Base-by-base conservation (phyloP, 2,113 vertebrate species). In the Martes martes region DNA sequence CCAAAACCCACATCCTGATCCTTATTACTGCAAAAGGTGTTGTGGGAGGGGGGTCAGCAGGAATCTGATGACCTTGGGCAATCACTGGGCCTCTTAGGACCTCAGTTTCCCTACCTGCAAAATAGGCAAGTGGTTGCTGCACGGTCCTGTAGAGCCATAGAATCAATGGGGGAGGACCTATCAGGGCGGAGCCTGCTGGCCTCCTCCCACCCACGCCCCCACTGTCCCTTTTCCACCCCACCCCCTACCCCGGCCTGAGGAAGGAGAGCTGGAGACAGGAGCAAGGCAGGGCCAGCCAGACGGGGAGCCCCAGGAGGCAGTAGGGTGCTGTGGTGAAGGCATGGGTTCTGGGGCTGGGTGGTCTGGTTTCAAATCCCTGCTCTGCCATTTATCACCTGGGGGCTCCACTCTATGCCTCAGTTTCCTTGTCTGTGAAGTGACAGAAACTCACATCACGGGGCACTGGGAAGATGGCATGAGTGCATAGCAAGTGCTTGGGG, bases 371-470 rank as follows among this genome's bases (percentile, higher is more conserved):
- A 13, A 10, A 3, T 10, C n/a, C 59, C 50, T 88, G 83, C 45
- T 45, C 67, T 67, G 78, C 36, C 18, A 33, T 69, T 84, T 50
- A 8, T n/a, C 39, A 26, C 10, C 36, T 50, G 90, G 85, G 78
- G 63, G 57, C 2, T 4, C 33, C 18, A 11, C 91, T 82, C 39
- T 71, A 33, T n/a, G 55, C 74, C 33, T 55, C 42, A 15, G 26
- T 18, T 78, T 36, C 80, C n/a, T 52, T n/a, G 13, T 65, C 21
- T 42, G 13, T 14, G 11, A 45, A 50, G 28, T 2, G 52, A 14
- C 26, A 14, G 71, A 42, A 39, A 36, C 2, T 11, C 14, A 1
- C 57, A 16, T 36, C 50, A 4, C 0, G n/a, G 23, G n/a, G n/a
- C 45, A 4, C 3, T 4, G 11, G 28, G 85, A 86, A 19, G 90